These are phyloP conservation scores for Nycticebus coucang DNA, from an alignment of 2,113 vertebrate species.

Conservation along the genomic window DNA sequence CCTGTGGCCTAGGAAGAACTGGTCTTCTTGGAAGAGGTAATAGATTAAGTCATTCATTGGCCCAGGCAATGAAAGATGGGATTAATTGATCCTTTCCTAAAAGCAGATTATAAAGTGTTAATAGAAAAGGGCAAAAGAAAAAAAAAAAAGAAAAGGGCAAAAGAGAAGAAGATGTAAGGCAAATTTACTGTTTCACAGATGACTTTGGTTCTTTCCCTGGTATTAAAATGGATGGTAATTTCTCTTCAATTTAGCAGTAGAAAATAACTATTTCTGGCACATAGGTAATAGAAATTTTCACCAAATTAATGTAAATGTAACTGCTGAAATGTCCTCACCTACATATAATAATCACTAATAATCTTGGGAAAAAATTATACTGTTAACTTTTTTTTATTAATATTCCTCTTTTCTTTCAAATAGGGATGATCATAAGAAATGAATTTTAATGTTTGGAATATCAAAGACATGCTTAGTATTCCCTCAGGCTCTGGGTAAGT, in stretches of 20 bases:
- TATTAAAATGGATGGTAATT: not conserved
- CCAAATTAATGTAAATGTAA: not conserved
- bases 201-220: not conserved
- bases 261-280: not conserved
- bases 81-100: slow-evolving; percentile 7
- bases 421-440: slow-evolving; percentile 81
- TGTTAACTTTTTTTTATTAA: slow-evolving; percentile 35
- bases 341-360: slow-evolving; percentile 27
- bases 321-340: slow-evolving; percentile 9
- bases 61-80: not conserved
- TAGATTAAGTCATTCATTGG: slow-evolving; percentile 3
- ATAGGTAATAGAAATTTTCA: slow-evolving; percentile 40
- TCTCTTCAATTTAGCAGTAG: not conserved
- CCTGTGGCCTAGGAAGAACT: not conserved
- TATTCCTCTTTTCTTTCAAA: slow-evolving; percentile 63
- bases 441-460: slow-evolving; percentile 92
- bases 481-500: slow-evolving; percentile 87
- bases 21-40: not conserved
- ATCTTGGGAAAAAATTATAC: slow-evolving; percentile 20
- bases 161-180: not conserved
- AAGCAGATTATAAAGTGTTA: not conserved
- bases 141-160: slow-evolving; percentile 16
- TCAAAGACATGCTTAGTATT: slow-evolving; percentile 92
- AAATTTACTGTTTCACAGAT: not conserved
- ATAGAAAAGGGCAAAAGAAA: slow-evolving; percentile 11